A percentile compares a stretch with the other conserved stretches of the same genome.
phyloP scores from a whole-genome alignment of 2,113 vertebrate species.

The Psammodynastes pulverulentus region DNA sequence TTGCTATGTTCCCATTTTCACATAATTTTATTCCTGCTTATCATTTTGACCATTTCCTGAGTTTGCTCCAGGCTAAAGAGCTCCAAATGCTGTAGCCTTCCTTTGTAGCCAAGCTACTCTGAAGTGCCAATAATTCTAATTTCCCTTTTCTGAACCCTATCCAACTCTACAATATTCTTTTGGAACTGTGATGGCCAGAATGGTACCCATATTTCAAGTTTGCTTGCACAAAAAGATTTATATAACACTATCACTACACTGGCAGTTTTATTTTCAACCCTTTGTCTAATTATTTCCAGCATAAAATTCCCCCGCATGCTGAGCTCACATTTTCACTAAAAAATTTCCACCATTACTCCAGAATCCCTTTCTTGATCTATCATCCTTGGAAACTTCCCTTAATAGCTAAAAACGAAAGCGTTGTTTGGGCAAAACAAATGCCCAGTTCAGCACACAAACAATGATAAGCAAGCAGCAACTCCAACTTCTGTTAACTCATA shows the following conservation, averaged over 20 bases:
- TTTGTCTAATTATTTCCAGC: neutral
- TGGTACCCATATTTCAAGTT: neutral
- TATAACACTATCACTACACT: neutral
- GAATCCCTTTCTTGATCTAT: neutral
- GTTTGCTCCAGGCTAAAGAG: neutral
- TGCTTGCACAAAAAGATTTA: neutral
- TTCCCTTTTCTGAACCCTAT: neutral
- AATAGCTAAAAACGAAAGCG: neutral
- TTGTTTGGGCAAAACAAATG: neutral
- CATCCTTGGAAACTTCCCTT: neutral
- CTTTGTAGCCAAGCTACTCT: neutral
- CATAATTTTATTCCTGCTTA: neutral
- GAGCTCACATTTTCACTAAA: neutral
- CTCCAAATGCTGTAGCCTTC: neutral
- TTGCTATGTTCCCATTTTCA: neutral
- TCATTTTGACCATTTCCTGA: neutral
- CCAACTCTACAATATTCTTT: neutral
- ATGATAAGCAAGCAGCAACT: neutral
- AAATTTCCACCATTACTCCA: neutral
- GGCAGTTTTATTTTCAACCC: neutral
- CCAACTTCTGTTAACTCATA: neutral
- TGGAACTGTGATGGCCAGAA: neutral
- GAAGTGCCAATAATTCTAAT: neutral
- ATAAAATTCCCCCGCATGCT: neutral
- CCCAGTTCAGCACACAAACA: neutral